Evolutionary conservation across 2,888 invertebrate species (phyloP), one percentile per base, ranked within the genome.

Genomic region (Meiosimyza decipiens): DNA sequence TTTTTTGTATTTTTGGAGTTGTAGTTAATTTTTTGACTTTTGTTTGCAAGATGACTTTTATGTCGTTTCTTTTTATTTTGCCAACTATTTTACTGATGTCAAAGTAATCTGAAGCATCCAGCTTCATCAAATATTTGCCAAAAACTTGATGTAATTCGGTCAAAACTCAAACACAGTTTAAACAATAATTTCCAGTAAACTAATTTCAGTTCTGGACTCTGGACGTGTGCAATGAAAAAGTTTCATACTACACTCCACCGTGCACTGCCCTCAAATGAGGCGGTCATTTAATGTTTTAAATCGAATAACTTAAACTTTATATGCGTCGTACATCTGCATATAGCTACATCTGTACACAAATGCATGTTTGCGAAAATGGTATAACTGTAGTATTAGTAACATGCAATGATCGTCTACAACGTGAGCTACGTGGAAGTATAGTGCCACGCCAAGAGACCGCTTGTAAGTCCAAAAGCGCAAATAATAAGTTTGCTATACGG

Each of bases 401-500:
- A 28, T 64, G 67, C 67, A 49, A 18, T 64, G 55, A 66, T 55
- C 16, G 54, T 12, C 54, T 22, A 54, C 54, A 55, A 12, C 49
- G 57, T 47, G 55, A 18, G 64, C 55, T 13, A 13, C 18, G 16
- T 6, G 28, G 33, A 28, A 4, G 63, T 18, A 51, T 13, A 40
- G 18, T 57, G 50, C 50, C 6, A 49, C 11, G 63, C 33, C 9
- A 13, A 7, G 63, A 16, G 18, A 28, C 18, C 50, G 28, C 62
- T 52, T 51, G 50, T 16, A 16, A 15, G 54, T 15, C 16, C 9
- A 13, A 33, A 65, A 52, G 52, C 50, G 57, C 64, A 71, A 69
- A 73, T 75, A 75, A 73, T 75, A 71, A 70, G 70, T 71, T 66
- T 67, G 64, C 40, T 9, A 40, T 40, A 40, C 40, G 40, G 40